phyloP scores from a whole-genome alignment of 37 sponge, comb jelly and placozoan species.

The Halichondria panicea region DNA sequence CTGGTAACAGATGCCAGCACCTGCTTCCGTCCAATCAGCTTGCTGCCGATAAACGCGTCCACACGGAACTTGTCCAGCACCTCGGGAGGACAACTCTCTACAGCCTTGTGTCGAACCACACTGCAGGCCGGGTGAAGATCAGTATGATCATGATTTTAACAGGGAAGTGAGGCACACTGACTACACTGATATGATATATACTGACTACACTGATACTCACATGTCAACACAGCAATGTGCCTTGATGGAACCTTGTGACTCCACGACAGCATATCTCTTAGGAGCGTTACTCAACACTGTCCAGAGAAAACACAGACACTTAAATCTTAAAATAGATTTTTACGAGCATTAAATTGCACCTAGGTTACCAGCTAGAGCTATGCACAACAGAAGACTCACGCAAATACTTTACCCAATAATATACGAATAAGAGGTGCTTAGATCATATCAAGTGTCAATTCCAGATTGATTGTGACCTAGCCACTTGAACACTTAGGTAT shows the following conservation, averaged over 20 bases:
- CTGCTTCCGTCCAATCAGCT: slow-evolving; percentile 56
- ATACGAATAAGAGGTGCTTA: too few relatives aligned
- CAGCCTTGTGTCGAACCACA: slow-evolving; percentile 27
- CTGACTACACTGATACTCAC: slow-evolving; percentile 37
- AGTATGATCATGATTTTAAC: not conserved
- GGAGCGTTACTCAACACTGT: slow-evolving; percentile 72
- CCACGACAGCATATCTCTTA: slow-evolving; percentile 48
- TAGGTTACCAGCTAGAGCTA: too few relatives aligned
- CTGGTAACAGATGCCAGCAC: slow-evolving; percentile 26
- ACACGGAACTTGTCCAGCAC: slow-evolving; percentile 61
- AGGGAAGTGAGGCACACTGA: slow-evolving; percentile 1
- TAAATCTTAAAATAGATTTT: too few relatives aligned
- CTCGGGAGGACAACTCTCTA: slow-evolving; percentile 27
- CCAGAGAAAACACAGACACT: not conserved
- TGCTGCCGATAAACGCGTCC: slow-evolving; percentile 29
- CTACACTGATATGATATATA: not conserved
- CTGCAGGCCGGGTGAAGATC: not conserved
- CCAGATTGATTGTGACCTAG: too few relatives aligned
- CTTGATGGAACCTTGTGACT: slow-evolving; percentile 60
- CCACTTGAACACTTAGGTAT: too few relatives aligned
- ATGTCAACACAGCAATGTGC: slow-evolving; percentile 75
- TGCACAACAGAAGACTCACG: too few relatives aligned
- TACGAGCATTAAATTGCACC: too few relatives aligned
- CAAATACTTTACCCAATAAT: too few relatives aligned
- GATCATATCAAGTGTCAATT: too few relatives aligned